Conservation (phyloP, 1,140 invertebrate genomes). For the Sycophaga agraensis region DNA sequence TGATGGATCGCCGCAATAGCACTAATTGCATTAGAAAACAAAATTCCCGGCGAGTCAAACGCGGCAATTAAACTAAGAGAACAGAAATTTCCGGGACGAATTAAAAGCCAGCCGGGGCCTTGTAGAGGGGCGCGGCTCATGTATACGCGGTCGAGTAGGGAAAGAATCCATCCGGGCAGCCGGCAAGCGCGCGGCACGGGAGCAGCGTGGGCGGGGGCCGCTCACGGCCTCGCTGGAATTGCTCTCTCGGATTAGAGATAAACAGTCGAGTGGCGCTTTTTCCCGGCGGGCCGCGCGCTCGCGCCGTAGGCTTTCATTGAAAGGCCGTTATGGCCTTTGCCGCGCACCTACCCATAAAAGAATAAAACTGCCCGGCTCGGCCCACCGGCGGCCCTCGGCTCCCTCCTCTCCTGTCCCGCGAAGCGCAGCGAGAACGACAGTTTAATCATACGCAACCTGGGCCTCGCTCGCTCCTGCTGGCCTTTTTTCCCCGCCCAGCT, state of each 20-base stretch:
- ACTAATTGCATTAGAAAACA: constrained; percentile 15
- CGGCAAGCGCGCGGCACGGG: no score
- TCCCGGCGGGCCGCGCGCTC: not conserved
- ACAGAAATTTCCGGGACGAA: constrained; percentile 4
- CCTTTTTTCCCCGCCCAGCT: not conserved
- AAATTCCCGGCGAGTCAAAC: constrained; percentile 3
- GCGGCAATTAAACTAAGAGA: constrained; percentile 14
- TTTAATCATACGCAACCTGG: constrained; percentile 14
- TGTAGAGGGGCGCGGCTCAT: not conserved
- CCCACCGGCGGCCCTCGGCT: no score
- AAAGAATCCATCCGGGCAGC: not conserved
- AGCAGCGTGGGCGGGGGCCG: no score
- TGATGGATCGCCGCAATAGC: constrained; percentile 1
- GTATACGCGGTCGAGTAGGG: not conserved
- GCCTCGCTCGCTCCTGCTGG: not conserved
- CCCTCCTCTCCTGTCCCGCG: not conserved
- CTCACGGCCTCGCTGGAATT: constrained; percentile 12
- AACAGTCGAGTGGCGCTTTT: not conserved
- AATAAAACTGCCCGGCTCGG: not conserved
- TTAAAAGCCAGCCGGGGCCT: constrained; percentile 9
- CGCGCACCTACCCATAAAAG: not conserved
- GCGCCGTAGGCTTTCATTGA: not conserved
- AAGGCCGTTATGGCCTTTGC: not conserved
- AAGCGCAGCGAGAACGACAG: not conserved
- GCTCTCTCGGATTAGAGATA: constrained; percentile 9